Conservation (phyloP, 2,797 vertebrate genomes). For the Oceanodroma leucorhoa region DNA sequence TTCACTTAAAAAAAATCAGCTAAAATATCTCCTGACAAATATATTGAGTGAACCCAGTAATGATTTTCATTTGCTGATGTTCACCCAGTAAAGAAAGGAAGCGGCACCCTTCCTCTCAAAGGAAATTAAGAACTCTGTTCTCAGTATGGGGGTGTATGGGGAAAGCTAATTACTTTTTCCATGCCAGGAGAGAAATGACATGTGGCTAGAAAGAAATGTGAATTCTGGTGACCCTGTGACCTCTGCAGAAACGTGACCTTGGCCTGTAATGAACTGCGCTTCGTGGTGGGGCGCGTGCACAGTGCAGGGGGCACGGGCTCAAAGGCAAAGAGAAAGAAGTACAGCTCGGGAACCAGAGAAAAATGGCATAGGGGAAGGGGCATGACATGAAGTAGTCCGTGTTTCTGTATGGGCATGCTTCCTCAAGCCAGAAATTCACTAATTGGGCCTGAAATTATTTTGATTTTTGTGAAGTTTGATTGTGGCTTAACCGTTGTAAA, state of each 20-base stretch:
- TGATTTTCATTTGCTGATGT: conserved; percentile 54
- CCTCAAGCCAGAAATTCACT: background rate
- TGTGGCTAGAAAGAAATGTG: conserved; percentile 48
- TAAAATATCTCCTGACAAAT: conserved; percentile 48
- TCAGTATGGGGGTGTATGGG: conserved; percentile 21
- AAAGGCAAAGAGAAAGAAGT: background rate
- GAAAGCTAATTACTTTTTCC: conserved; percentile 64
- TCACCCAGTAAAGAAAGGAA: conserved; percentile 64
- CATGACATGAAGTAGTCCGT: background rate
- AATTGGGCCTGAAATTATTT: background rate
- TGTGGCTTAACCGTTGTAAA: background rate
- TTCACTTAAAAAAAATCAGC: conserved; percentile 16
- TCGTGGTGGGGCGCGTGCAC: background rate
- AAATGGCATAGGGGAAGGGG: background rate
- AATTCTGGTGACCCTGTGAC: conserved; percentile 42
- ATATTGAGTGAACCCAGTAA: conserved; percentile 42
- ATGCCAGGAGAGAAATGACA: conserved; percentile 59
- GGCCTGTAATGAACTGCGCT: background rate
- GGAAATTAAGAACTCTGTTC: conserved; percentile 61
- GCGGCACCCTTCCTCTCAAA: conserved; percentile 61
- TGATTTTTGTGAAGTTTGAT: background rate
- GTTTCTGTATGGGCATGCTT: background rate
- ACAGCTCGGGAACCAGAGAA: background rate
- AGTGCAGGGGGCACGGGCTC: background rate
- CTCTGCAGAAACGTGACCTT: conserved; percentile 40